These are phyloP conservation scores for Leptodactylus fallax DNA, from an alignment of 2,797 vertebrate genomes.

Conservation along the genomic window DNA sequence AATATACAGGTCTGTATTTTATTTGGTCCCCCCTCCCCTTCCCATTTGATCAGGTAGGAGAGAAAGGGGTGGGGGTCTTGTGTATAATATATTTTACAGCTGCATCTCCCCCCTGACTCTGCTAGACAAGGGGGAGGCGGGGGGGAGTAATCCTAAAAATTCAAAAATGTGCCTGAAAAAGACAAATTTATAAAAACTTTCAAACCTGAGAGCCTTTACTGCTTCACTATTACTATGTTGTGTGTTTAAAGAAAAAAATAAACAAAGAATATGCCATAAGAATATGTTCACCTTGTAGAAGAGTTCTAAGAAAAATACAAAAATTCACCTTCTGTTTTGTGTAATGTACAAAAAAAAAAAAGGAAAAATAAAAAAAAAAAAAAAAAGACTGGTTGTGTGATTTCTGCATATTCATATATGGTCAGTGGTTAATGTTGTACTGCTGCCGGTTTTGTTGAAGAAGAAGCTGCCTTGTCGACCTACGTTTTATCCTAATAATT, in stretches of 20 bases:
- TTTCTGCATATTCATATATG: slow-evolving; percentile 87
- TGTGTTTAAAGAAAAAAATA: slow-evolving; percentile 72
- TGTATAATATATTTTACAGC: neutral
- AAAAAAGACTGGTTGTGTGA: slow-evolving; percentile 81
- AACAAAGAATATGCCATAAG: slow-evolving; percentile 76
- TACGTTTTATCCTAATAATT: slow-evolving; percentile 71
- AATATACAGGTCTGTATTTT: neutral
- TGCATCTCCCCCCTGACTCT: slow-evolving; percentile 3
- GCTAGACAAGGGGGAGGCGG: slow-evolving; percentile 12
- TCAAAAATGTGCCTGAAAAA: slow-evolving; percentile 88
- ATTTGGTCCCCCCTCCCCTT: neutral
- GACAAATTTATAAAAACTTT: slow-evolving; percentile 80
- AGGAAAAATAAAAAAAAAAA: neutral
- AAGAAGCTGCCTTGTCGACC: slow-evolving; percentile 77
- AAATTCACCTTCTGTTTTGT: slow-evolving; percentile 85
- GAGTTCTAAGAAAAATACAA: slow-evolving; percentile 77
- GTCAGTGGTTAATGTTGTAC: slow-evolving; percentile 90
- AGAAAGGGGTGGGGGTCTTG: neutral
- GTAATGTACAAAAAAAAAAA: slow-evolving; percentile 82
- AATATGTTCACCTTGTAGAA: slow-evolving; percentile 89
- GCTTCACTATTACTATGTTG: slow-evolving; percentile 76
- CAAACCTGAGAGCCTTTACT: slow-evolving; percentile 84
- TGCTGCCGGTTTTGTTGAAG: slow-evolving; percentile 87
- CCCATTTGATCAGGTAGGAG: neutral
- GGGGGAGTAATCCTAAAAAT: slow-evolving; percentile 58